Percentiles rank a stretch among this genome's conserved stretches.
phyloP scores from a whole-genome alignment of 2,113 vertebrate genomes.

The Narcine bancroftii region DNA sequence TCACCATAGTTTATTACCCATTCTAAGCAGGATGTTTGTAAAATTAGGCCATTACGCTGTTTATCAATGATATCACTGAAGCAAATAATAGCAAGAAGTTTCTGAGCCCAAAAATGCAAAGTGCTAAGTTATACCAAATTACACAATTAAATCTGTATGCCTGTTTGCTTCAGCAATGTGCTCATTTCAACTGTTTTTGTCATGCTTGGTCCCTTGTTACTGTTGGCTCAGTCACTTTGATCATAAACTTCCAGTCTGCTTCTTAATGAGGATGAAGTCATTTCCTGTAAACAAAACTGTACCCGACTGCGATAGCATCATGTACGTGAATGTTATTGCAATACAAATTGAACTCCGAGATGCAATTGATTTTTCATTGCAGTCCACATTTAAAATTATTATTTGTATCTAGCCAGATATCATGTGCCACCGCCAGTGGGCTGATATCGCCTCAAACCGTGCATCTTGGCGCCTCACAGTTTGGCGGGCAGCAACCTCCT shows the following conservation, averaged over 20 bases:
- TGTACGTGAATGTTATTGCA: neutral
- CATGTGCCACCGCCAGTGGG: too few relatives aligned
- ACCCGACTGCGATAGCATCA: neutral
- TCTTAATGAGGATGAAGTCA: neutral
- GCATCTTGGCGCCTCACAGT: too few relatives aligned
- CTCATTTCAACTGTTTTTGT: neutral
- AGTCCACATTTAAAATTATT: neutral
- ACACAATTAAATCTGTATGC: neutral
- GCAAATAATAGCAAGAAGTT: neutral
- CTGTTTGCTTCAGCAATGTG: neutral
- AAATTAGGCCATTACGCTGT: neutral
- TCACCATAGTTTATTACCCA: neutral
- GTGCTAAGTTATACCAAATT: neutral
- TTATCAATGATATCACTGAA: neutral
- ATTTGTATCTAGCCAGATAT: neutral
- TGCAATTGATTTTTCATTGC: neutral
- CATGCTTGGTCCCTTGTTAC: neutral
- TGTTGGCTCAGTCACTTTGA: neutral
- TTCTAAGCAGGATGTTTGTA: neutral
- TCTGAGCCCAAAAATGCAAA: neutral
- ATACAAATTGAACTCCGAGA: neutral
- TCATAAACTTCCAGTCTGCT: slow-evolving; percentile 4
- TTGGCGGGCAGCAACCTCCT: too few relatives aligned
- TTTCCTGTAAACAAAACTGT: neutral
- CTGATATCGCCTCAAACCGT: too few relatives aligned